A percentile compares a stretch with the other conserved stretches of the same genome.
These are phyloP conservation scores for Psittacula derbiana DNA, from an alignment of 2,797 vertebrate species.

Conservation along the genomic window DNA sequence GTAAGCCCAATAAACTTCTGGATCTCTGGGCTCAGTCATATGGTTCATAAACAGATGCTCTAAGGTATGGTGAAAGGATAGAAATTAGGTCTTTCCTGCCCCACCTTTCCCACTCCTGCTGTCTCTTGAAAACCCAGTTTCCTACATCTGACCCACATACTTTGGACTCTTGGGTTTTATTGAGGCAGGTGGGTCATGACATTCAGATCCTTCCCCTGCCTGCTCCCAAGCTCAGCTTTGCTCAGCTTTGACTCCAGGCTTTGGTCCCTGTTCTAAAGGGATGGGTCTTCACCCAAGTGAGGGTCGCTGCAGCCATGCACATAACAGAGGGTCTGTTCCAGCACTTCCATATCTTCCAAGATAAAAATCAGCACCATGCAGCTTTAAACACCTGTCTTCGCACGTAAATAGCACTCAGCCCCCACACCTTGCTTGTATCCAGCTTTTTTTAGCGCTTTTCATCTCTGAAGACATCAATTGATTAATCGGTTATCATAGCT, in stretches of 20 bases:
- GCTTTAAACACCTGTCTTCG: background rate
- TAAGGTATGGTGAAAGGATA: background rate
- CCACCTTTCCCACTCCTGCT: background rate
- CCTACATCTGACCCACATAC: background rate
- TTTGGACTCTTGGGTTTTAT: background rate
- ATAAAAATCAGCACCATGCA: background rate
- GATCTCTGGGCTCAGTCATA: background rate
- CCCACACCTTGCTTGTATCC: background rate
- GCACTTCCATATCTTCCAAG: background rate
- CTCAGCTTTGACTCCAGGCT: background rate
- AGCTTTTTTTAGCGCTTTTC: background rate
- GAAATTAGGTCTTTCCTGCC: background rate
- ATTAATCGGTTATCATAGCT: background rate
- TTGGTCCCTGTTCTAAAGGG: background rate
- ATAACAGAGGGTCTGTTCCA: accelerated
- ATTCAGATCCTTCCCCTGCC: background rate
- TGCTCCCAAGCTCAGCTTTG: background rate
- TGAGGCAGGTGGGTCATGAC: background rate
- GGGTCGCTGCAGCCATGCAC: background rate
- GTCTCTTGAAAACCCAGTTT: background rate
- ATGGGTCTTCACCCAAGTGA: background rate
- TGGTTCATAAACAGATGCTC: background rate
- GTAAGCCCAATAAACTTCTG: background rate
- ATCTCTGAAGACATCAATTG: background rate
- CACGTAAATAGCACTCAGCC: background rate